Evolutionary conservation across 1,140 invertebrate genomes (phyloP).

Genomic region (Rhopalosiphum maidis): DNA sequence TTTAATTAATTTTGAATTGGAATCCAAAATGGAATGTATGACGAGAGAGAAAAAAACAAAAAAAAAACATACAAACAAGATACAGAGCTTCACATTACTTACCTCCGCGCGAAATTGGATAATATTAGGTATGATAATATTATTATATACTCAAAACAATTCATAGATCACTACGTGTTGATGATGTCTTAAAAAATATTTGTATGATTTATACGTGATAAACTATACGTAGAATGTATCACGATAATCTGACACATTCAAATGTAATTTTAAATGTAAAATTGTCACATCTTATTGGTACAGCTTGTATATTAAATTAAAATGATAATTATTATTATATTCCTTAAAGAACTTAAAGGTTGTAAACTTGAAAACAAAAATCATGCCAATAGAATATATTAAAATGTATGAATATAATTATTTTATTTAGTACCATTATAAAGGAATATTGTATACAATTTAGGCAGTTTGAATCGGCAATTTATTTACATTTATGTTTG

Average conservation of each 20-base stretch:
- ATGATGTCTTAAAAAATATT: background rate
- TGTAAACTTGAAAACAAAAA: background rate
- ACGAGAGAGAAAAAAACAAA: background rate
- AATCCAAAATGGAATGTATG: slow-evolving; percentile 42
- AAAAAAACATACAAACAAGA: background rate
- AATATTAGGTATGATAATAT: background rate
- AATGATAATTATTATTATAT: background rate
- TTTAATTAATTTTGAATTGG: slow-evolving; percentile 44
- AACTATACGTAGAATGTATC: background rate
- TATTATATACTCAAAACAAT: background rate
- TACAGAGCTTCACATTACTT: background rate
- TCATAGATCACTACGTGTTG: too few relatives aligned
- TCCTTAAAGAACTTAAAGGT: background rate
- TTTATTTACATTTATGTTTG: background rate
- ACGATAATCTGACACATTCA: background rate
- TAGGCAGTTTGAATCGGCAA: background rate
- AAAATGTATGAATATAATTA: background rate
- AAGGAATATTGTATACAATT: background rate
- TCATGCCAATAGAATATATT: background rate
- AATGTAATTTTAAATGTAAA: background rate
- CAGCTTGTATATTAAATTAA: background rate
- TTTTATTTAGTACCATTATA: background rate
- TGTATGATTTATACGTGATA: background rate
- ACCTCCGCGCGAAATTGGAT: background rate
- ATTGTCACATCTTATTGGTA: background rate